These are phyloP conservation scores for Acropora yongei DNA, from an alignment of 64 coral and sea anemone genomes.

Conservation along the genomic window DNA sequence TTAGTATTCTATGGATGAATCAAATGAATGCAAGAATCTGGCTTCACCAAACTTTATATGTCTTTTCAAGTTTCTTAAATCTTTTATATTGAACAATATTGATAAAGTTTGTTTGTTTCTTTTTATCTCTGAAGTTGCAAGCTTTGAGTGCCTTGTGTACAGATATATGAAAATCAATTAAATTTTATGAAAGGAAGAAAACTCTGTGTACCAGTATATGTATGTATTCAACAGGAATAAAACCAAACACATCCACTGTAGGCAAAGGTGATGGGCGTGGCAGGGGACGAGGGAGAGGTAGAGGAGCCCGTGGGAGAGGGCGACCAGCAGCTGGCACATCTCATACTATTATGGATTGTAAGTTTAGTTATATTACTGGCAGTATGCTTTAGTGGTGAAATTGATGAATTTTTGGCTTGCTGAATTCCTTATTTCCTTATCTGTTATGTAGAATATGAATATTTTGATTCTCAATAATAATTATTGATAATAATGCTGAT, in stretches of 20 bases:
- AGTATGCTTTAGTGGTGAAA: neutral
- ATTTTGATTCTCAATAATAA: too few relatives aligned
- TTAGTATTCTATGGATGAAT: too few relatives aligned
- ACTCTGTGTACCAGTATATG: neutral
- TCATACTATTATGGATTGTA: constrained; percentile 78
- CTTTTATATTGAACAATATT: neutral
- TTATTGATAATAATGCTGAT: too few relatives aligned
- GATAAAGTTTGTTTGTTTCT: neutral
- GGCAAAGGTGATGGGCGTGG: constrained; percentile 45
- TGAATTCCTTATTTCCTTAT: neutral
- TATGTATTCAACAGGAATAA: neutral
- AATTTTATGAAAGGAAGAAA: neutral
- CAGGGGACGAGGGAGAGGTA: constrained; percentile 72
- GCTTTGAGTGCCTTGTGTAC: neutral
- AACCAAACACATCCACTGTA: neutral
- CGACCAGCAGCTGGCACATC: constrained; percentile 31
- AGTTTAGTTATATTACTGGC: constrained; percentile 19
- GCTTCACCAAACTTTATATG: too few relatives aligned
- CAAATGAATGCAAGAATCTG: too few relatives aligned
- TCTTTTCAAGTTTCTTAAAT: too few relatives aligned
- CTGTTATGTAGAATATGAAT: too few relatives aligned
- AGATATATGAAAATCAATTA: neutral
- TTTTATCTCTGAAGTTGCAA: neutral
- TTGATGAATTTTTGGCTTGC: neutral
- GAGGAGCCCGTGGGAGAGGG: constrained; percentile 58